These are phyloP conservation scores for Neoascia interrupta DNA, from an alignment of 2,888 invertebrate genomes.

Conservation along the genomic window DNA sequence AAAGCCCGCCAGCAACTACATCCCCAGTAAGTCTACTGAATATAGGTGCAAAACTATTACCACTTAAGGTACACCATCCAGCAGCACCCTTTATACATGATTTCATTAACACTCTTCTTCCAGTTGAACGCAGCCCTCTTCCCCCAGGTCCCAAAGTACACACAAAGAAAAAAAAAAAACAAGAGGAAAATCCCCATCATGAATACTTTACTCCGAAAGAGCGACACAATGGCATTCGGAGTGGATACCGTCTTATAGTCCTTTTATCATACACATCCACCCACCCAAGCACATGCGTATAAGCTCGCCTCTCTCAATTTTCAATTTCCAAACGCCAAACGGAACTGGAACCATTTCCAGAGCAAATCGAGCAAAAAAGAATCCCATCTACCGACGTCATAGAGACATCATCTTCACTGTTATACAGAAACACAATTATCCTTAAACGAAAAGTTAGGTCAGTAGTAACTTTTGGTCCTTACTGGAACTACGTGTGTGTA, in stretches of 20 bases:
- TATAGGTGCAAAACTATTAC: slow-evolving; percentile 27
- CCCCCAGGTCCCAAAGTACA: not conserved
- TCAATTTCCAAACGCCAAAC: slow-evolving; percentile 20
- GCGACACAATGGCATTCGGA: slow-evolving; percentile 17
- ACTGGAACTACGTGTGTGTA: slow-evolving; percentile 68
- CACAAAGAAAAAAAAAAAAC: not conserved
- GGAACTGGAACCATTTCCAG: slow-evolving; percentile 23
- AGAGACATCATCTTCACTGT: slow-evolving; percentile 58
- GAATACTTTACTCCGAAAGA: slow-evolving; percentile 39
- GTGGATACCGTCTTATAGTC: not conserved
- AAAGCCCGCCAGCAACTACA: slow-evolving; percentile 5
- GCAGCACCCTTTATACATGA: slow-evolving; percentile 22
- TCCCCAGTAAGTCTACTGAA: slow-evolving; percentile 17
- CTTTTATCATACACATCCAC: too few species aligned
- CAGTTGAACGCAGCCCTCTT: slow-evolving; percentile 17
- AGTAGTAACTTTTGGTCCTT: slow-evolving; percentile 69
- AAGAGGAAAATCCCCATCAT: slow-evolving; percentile 5
- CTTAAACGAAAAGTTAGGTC: slow-evolving; percentile 67
- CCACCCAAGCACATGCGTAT: slow-evolving; percentile 17
- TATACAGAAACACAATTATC: slow-evolving; percentile 67
- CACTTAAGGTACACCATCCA: slow-evolving; percentile 22
- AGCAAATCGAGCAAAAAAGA: not conserved
- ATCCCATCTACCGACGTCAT: slow-evolving; percentile 43
- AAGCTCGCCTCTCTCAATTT: slow-evolving; percentile 15
- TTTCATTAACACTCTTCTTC: slow-evolving; percentile 52